Base-by-base conservation (phyloP, 2,797 vertebrate species). In the Melopsittacus undulatus region DNA sequence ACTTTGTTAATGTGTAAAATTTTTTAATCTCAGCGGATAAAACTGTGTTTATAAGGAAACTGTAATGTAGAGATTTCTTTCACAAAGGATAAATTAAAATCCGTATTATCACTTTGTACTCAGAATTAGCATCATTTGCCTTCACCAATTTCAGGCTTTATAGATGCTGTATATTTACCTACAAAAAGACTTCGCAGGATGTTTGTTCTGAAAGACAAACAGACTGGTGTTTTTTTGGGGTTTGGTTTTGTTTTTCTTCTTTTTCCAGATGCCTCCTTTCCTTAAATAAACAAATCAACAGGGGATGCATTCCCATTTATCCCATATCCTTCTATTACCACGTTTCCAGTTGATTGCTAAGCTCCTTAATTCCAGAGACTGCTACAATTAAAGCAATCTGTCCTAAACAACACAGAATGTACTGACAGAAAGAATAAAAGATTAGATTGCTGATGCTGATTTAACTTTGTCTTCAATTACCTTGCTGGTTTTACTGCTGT, bases 391-490 rank as follows among this genome's bases (percentile, higher is more conserved):
- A 95, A 89, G 36, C 48, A 92, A 62, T 40, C 64, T 56, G 69
- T 89, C 89, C 62, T 77, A 95, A 94, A 87, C 84, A 90, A 81
- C 61, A 82, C 26, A 52, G 67, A 89, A 86, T 63, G 48, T 42
- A 78, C 29, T 56, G 67, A 79, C 29, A 34, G 59, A 88, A 64
- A 48, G 45, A 75, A 84, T 57, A 92, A 88, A 81, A 95, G 27
- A 89, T 87, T 81, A 94, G 69, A 62, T 59, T 64, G 46, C 48
- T 94, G 76, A 86, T 82, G 87, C 51, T 91, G 85, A 91, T 93
- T 94, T 92, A 90, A 84, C 90, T 95, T 95, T 93, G 83, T 72
- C 70, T 97, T 90, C 79, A 86, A 64, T 82, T 92, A 70, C 76
- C 75, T 91, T 48, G 52, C 45, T 95, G 67, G 18, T 96, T 88